Percentiles rank a stretch among this genome's conserved stretches.
Evolutionary conservation across 2,797 vertebrate species (phyloP).

Genomic region (Smutsia gigantea): DNA sequence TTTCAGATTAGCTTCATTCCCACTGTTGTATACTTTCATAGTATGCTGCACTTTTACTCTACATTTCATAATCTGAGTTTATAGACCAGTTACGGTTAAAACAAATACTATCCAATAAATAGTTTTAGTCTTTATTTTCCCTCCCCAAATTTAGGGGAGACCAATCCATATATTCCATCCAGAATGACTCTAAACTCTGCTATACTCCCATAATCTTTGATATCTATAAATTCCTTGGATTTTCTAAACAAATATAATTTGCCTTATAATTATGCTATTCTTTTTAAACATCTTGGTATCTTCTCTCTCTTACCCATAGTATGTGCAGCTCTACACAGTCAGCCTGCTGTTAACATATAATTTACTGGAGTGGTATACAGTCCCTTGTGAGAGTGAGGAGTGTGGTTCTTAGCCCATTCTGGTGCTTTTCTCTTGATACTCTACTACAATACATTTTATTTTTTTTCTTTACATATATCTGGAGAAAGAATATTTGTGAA

Average conservation of each 20-base stretch:
- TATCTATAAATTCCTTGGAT: not conserved
- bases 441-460: not conserved
- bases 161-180: not conserved
- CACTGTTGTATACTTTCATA: not conserved
- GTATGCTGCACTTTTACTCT: not conserved
- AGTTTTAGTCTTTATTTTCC: not conserved
- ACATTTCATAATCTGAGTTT: not conserved
- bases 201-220: not conserved
- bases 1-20: not conserved
- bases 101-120: not conserved
- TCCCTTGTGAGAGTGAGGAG: rapidly evolving
- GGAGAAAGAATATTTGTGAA: not conserved
- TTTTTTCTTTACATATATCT: not conserved
- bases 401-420: not conserved
- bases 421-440: not conserved
- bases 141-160: not conserved
- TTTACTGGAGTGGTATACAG: not conserved
- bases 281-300: not conserved
- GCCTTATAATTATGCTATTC: not conserved
- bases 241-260: not conserved
- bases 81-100: not conserved
- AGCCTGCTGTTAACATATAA: not conserved
- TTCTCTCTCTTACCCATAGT: not conserved
- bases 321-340: not conserved
- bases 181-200: not conserved